Evolutionary conservation across 2,888 invertebrate species (phyloP).

Genomic region (Stenolophus ochropezus): DNA sequence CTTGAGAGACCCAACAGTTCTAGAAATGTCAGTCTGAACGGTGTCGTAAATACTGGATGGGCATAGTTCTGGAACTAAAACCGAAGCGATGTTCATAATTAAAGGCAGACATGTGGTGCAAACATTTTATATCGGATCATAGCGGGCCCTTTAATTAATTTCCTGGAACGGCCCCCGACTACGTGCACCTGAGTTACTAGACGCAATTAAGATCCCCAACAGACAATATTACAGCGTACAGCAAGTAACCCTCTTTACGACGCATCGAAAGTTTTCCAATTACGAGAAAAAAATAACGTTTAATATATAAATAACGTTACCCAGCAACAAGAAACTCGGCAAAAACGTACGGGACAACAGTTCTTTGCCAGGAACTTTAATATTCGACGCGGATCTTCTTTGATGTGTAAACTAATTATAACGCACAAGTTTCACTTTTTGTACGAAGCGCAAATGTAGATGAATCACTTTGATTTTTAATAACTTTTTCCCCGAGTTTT

Average conservation of each 20-base stretch:
- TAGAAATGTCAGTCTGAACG: no score
- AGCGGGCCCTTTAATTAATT: constrained; percentile 28
- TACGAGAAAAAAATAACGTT: constrained; percentile 56
- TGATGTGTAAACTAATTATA: constrained; percentile 57
- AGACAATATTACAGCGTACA: constrained; percentile 55
- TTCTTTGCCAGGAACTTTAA: constrained; percentile 45
- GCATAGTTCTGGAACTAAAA: not conserved
- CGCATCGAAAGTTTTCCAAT: constrained; percentile 59
- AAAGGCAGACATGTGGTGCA: constrained; percentile 25
- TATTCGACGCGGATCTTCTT: constrained; percentile 38
- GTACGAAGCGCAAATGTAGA: not conserved
- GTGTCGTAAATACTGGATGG: not conserved
- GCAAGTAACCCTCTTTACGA: constrained; percentile 50
- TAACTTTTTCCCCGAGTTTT: not conserved
- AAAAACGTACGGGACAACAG: constrained; percentile 28
- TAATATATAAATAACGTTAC: constrained; percentile 56
- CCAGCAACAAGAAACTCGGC: constrained; percentile 16
- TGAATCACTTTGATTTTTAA: constrained; percentile 16
- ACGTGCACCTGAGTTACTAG: constrained; percentile 46
- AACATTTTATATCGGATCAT: constrained; percentile 19
- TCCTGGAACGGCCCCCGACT: constrained; percentile 1
- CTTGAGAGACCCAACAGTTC: no score
- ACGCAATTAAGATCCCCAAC: constrained; percentile 53
- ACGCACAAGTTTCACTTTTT: constrained; percentile 41
- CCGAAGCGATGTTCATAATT: constrained; percentile 13